A percentile compares a stretch with the other conserved stretches of the same genome.
Evolutionary conservation across 2,888 invertebrate genomes (phyloP).

Genomic region (Caenorhabditis macrosperma): DNA sequence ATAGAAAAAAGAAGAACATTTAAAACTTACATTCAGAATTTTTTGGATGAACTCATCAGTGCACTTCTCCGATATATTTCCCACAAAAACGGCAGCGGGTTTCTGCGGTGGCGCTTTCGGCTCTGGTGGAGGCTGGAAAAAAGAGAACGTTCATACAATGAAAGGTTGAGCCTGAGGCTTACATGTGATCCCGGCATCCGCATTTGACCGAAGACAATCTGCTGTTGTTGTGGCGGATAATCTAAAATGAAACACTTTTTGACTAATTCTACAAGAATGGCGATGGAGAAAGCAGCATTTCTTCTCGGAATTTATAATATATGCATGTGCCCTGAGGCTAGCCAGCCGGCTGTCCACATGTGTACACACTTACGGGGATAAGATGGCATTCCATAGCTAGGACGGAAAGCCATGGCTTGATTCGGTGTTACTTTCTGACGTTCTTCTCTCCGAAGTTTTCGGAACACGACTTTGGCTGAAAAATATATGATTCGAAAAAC

Average conservation of each 20-base stretch:
- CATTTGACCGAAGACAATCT: slow-evolving; percentile 58
- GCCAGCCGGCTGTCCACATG: too few relatives aligned
- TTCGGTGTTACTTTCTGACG: neutral
- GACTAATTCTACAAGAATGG: neutral
- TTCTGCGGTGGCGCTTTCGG: neutral
- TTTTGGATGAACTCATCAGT: slow-evolving; percentile 95
- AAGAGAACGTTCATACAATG: neutral
- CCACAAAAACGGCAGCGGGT: slow-evolving; percentile 93
- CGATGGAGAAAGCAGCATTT: neutral
- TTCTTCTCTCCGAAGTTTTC: neutral
- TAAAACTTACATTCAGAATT: slow-evolving; percentile 85
- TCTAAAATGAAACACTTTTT: slow-evolving; percentile 14
- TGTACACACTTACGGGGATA: slow-evolving; percentile 46
- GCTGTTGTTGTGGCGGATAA: slow-evolving; percentile 44
- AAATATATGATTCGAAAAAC: too few relatives aligned
- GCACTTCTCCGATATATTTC: slow-evolving; percentile 94
- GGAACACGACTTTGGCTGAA: too few relatives aligned
- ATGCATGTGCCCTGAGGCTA: slow-evolving; percentile 22
- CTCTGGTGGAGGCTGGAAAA: slow-evolving; percentile 16
- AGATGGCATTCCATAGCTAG: slow-evolving; percentile 48
- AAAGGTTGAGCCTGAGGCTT: neutral
- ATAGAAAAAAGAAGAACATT: neutral
- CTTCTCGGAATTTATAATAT: neutral
- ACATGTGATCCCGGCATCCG: slow-evolving; percentile 52
- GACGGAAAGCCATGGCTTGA: slow-evolving; percentile 60